Evolutionary conservation across 2,113 vertebrate species (phyloP), one percentile per base, ranked within the genome.

Genomic region (Epinephelus cyanopodus): DNA sequence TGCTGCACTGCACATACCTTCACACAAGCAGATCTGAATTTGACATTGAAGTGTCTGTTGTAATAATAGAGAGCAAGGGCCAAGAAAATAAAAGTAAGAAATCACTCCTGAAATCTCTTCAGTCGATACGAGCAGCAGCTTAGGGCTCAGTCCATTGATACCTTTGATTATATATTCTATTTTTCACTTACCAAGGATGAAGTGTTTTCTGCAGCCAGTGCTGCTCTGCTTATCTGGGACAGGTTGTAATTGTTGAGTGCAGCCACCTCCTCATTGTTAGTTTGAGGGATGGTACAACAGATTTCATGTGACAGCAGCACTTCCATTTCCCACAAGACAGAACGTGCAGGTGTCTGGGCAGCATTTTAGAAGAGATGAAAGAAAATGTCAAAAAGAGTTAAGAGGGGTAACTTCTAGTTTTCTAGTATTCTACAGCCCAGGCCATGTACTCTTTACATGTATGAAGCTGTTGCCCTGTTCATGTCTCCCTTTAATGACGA

Each of bases 271-370:
- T 86, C 69, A 42, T 74, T 69, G 53, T 90, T 87, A 65, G 74
- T 80, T 85, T 87, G 83, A 92, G 52, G 79, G 74, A 92, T 83
- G 67, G 69, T 47, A 61, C 62, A 86, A 76, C 67, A 86, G 83
- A 89, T 91, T 89, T 80, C 27, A 70, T 82, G 65, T 85, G 89
- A 88, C 81, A 74, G 79, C 42, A 4, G 45, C 47, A 77, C 69
- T 77, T 79, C 42, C 39, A 64, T 69, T 81, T 82, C 62, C 73
- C 12, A 54, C 53, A 48, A 75, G 18, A 53, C 42, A 68, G 62
- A 9, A 82, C 74, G 70, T 39, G 39, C 70, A 85, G 83, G 67
- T 87, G 58, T 82, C 37, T 48, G 47, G 29, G 27, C 72, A 67
- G 84, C 27, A 77, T 47, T 61, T 82, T 57, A 71, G 9, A 45